Evolutionary conservation across 2,797 vertebrate genomes (phyloP).

Genomic region (Halcyon chelicuti): DNA sequence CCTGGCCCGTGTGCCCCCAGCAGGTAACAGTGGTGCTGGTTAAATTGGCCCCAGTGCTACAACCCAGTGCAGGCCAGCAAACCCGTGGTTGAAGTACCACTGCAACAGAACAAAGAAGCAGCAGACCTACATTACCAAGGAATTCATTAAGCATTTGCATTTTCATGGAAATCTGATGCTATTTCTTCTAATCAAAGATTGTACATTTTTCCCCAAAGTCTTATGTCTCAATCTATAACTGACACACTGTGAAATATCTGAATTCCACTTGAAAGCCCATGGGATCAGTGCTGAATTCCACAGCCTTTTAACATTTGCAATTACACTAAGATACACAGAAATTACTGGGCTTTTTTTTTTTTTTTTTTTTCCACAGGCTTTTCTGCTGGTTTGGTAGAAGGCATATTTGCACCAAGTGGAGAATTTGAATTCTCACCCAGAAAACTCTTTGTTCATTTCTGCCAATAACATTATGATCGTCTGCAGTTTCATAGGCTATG

Average conservation of each 20-base stretch:
- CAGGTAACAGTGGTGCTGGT: background rate
- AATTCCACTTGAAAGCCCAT: slow-evolving; percentile 53
- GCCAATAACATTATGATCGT: slow-evolving; percentile 1
- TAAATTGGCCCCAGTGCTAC: background rate
- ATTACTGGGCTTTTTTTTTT: background rate
- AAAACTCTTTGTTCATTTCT: background rate
- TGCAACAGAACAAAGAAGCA: slow-evolving; percentile 2
- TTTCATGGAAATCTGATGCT: slow-evolving; percentile 53
- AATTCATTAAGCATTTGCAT: slow-evolving; percentile 41
- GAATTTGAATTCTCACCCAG: slow-evolving; percentile 33
- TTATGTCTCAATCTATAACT: slow-evolving; percentile 62
- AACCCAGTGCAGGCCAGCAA: background rate
- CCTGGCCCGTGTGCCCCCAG: background rate
- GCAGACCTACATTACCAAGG: background rate
- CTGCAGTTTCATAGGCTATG: background rate
- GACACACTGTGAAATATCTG: slow-evolving; percentile 58
- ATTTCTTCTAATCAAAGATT: slow-evolving; percentile 53
- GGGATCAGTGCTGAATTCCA: slow-evolving; percentile 48
- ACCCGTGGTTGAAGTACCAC: background rate
- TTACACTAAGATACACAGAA: slow-evolving; percentile 43
- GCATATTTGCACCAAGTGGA: slow-evolving; percentile 18
- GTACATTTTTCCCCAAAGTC: slow-evolving; percentile 18
- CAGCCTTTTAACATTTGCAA: slow-evolving; percentile 37
- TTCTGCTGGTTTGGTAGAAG: background rate
- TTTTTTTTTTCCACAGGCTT: background rate